Conservation (phyloP, 2,113 vertebrate genomes). For the Rynchops niger region DNA sequence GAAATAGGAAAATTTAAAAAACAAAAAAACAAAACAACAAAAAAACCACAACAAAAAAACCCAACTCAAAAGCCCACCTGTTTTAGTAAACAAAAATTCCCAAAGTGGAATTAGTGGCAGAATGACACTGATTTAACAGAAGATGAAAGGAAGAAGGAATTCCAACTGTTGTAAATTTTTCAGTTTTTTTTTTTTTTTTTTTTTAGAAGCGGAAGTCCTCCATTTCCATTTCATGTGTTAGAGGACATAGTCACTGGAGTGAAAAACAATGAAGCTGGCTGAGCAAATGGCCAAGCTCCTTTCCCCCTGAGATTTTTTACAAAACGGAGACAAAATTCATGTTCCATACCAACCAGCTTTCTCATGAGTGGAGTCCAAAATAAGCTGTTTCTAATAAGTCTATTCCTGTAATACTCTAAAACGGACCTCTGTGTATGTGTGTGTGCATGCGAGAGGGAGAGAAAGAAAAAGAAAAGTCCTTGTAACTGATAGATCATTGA, state of each 20-base stretch:
- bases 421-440: background rate
- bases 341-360: background rate
- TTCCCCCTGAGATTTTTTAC: background rate
- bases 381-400: background rate
- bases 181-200: background rate
- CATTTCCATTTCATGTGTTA: background rate
- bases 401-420: background rate
- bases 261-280: background rate
- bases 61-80: too few species aligned
- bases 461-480: background rate
- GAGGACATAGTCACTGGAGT: background rate
- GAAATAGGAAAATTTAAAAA: background rate
- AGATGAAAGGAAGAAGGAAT: background rate
- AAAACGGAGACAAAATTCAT: background rate
- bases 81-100: background rate
- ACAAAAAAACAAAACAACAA: too few species aligned
- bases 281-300: background rate
- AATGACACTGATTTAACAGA: background rate
- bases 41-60: background rate
- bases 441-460: background rate
- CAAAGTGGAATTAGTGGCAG: background rate
- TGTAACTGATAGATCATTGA: background rate
- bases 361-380: background rate
- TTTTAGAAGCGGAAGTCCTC: background rate
- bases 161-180: background rate